Percentiles rank a stretch among this genome's conserved stretches.
Conservation (phyloP, 92 coral and sea anemone species). For the Anthopleura xanthogrammica region DNA sequence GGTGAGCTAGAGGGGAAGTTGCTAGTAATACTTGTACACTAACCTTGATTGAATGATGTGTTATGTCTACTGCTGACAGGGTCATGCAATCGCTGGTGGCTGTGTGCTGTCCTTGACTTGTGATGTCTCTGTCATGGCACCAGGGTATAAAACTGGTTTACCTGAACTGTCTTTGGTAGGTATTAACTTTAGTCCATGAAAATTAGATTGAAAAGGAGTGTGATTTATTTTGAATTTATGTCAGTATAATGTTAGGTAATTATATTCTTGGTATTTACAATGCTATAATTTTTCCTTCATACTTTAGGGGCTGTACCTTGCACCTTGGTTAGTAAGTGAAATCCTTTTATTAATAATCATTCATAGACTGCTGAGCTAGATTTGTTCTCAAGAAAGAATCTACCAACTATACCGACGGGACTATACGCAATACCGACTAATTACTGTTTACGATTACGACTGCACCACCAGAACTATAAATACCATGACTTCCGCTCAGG, state of each 20-base stretch:
- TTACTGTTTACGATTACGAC: too few species aligned
- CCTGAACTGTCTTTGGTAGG: conserved; percentile 50
- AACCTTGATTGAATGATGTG: too few species aligned
- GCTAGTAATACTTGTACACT: too few species aligned
- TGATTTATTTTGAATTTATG: neutral
- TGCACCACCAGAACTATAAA: too few species aligned
- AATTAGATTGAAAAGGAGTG: neutral
- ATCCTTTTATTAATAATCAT: too few species aligned
- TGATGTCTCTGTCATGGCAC: conserved; percentile 73
- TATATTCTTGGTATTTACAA: neutral
- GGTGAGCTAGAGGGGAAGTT: too few species aligned
- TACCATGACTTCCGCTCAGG: too few species aligned
- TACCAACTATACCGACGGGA: too few species aligned
- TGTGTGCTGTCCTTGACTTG: conserved; percentile 65
- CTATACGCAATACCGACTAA: too few species aligned
- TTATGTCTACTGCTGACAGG: too few species aligned
- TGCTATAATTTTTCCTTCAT: neutral
- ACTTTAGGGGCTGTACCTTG: conserved; percentile 35
- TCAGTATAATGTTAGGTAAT: neutral
- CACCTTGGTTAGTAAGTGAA: conserved; percentile 38
- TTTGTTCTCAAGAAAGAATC: neutral
- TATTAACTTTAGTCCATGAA: too few species aligned
- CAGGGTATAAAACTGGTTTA: conserved; percentile 62
- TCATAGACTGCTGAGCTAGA: too few species aligned
- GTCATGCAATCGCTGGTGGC: conserved; percentile 82